Evolutionary conservation across 1,140 invertebrate genomes (phyloP).

Genomic region (Anoplolepis gracilipes): DNA sequence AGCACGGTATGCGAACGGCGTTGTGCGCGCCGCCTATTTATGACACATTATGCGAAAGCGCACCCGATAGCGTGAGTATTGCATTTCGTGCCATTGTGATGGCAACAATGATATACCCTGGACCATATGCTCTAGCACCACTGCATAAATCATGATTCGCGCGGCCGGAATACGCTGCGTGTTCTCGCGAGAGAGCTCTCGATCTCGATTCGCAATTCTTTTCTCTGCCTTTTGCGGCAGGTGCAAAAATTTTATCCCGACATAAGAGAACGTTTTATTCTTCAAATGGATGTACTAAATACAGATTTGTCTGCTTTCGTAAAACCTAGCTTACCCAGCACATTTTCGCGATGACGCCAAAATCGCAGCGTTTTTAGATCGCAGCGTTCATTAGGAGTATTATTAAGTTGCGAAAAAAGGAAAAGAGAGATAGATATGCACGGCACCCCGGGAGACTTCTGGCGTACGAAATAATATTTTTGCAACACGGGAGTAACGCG

Average conservation of each 20-base stretch:
- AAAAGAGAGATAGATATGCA: slow-evolving; percentile 43
- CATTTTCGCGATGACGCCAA: slow-evolving; percentile 36
- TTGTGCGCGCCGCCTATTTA: slow-evolving; percentile 84
- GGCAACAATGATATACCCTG: slow-evolving; percentile 82
- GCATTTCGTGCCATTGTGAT: slow-evolving; percentile 83
- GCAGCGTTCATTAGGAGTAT: slow-evolving; percentile 61
- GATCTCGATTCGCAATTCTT: slow-evolving; percentile 59
- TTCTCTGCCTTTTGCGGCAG: slow-evolving; percentile 18
- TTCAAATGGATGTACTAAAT: too few relatives aligned
- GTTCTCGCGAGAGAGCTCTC: slow-evolving; percentile 33
- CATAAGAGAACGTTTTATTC: neutral
- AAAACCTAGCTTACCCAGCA: neutral
- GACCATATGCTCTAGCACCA: slow-evolving; percentile 73
- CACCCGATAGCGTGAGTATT: slow-evolving; percentile 82
- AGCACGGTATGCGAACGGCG: slow-evolving; percentile 79
- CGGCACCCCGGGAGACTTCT: slow-evolving; percentile 42
- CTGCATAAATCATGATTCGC: slow-evolving; percentile 79
- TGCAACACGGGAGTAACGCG: slow-evolving; percentile 27
- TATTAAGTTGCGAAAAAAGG: slow-evolving; percentile 40
- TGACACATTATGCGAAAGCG: slow-evolving; percentile 86
- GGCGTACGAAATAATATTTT: slow-evolving; percentile 69
- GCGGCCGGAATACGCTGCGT: slow-evolving; percentile 48
- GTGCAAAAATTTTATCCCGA: slow-evolving; percentile 3
- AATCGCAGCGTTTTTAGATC: slow-evolving; percentile 45
- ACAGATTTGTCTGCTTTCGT: neutral